Evolutionary conservation across 2,113 vertebrate genomes (phyloP).

Genomic region (Brevimyrus niger): DNA sequence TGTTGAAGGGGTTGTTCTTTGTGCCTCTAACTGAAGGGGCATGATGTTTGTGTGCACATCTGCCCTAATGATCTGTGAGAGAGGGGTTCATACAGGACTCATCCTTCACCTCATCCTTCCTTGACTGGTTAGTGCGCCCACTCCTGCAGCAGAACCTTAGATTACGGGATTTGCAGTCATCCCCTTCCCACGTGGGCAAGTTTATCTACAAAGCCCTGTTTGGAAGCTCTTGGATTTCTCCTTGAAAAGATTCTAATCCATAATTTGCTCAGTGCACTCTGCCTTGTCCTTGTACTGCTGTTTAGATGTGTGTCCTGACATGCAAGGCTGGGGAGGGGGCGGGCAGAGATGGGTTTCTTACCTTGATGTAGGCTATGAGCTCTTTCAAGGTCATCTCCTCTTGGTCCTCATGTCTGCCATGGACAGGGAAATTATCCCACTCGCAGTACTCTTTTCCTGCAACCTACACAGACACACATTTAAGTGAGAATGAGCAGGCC

Average conservation of each 20-base stretch:
- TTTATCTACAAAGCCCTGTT: background rate
- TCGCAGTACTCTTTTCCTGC: conserved; percentile 58
- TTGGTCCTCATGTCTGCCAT: conserved; percentile 44
- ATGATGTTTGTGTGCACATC: background rate
- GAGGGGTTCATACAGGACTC: background rate
- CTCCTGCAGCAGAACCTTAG: background rate
- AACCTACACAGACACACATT: conserved; percentile 57
- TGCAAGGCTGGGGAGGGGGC: background rate
- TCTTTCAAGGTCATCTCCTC: conserved; percentile 71
- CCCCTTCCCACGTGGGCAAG: background rate
- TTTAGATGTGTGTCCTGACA: background rate
- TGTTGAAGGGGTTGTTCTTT: background rate
- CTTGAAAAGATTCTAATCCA: background rate
- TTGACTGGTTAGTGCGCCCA: background rate
- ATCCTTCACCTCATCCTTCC: background rate
- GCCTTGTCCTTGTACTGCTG: background rate
- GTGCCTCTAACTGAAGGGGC: background rate
- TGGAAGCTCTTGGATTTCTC: background rate
- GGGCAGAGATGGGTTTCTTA: conserved; percentile 34
- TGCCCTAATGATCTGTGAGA: background rate
- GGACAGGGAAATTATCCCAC: conserved; percentile 68
- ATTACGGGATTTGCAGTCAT: background rate
- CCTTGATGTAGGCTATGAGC: conserved; percentile 70
- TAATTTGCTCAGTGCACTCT: background rate
- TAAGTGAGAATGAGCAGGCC: background rate